Conservation (phyloP, 2,888 invertebrate species). For the Coremacera marginata region DNA sequence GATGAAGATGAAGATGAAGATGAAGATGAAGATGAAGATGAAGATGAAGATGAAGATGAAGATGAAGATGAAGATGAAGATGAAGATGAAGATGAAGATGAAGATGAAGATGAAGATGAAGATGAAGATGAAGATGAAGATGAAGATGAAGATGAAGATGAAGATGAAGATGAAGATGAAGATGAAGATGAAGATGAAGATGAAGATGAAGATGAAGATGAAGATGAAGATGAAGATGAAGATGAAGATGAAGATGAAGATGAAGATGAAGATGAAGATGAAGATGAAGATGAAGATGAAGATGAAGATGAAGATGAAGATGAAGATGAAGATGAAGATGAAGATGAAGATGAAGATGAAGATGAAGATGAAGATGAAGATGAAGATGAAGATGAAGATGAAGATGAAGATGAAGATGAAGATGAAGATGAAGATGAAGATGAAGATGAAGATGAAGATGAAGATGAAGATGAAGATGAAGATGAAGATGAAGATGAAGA, state of each 20-base stretch:
- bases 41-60: conserved; percentile 36
- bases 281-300: conserved; percentile 27
- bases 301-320: conserved; percentile 38
- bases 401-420: conserved; percentile 38
- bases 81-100: conserved; percentile 39
- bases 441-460: conserved; percentile 39
- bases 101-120: conserved; percentile 19
- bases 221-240: conserved; percentile 39
- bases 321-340: conserved; percentile 34
- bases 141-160: conserved; percentile 39
- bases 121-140: conserved; percentile 39
- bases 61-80: conserved; percentile 37
- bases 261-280: conserved; percentile 34
- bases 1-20: conserved; percentile 37
- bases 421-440: conserved; percentile 39
- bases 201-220: conserved; percentile 39
- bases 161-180: conserved; percentile 39
- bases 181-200: conserved; percentile 39
- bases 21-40: conserved; percentile 37
- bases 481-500: conserved; percentile 39
- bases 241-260: conserved; percentile 38
- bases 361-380: conserved; percentile 39
- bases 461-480: conserved; percentile 39
- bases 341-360: conserved; percentile 28
- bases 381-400: conserved; percentile 38